Evolutionary conservation across 2,113 vertebrate species (phyloP).

Genomic region (Ovibos moschatus): DNA sequence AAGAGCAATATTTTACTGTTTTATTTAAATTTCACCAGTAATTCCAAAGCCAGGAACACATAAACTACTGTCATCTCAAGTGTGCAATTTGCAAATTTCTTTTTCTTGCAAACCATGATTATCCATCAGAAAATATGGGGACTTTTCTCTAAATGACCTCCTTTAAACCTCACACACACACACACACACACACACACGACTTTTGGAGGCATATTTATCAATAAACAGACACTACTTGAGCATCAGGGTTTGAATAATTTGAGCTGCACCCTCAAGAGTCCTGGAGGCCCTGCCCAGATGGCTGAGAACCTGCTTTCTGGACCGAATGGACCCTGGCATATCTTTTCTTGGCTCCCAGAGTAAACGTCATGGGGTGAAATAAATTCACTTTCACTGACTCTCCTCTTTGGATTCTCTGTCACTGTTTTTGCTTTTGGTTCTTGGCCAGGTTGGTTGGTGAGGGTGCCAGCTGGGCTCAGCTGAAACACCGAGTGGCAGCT

Average conservation of each 20-base stretch:
- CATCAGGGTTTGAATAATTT: neutral
- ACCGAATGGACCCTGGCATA: neutral
- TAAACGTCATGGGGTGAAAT: neutral
- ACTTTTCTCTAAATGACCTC: neutral
- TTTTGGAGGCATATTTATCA: neutral
- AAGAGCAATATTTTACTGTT: neutral
- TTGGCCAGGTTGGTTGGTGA: neutral
- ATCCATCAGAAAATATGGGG: neutral
- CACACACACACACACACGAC: neutral
- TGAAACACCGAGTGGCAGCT: neutral
- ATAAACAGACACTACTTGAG: neutral
- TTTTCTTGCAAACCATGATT: neutral
- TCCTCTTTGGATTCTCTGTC: neutral
- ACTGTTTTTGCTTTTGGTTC: neutral
- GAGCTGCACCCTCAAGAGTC: neutral
- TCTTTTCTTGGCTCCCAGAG: neutral
- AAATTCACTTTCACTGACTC: neutral
- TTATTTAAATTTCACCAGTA: neutral
- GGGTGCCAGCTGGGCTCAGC: neutral
- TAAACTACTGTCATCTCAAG: neutral
- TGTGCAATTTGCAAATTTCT: neutral
- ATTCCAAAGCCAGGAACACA: neutral
- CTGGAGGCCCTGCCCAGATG: neutral
- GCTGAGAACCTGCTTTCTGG: neutral
- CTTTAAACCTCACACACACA: neutral